Base-by-base conservation (phyloP, 2,888 invertebrate species). In the Pandemis corylana region DNA sequence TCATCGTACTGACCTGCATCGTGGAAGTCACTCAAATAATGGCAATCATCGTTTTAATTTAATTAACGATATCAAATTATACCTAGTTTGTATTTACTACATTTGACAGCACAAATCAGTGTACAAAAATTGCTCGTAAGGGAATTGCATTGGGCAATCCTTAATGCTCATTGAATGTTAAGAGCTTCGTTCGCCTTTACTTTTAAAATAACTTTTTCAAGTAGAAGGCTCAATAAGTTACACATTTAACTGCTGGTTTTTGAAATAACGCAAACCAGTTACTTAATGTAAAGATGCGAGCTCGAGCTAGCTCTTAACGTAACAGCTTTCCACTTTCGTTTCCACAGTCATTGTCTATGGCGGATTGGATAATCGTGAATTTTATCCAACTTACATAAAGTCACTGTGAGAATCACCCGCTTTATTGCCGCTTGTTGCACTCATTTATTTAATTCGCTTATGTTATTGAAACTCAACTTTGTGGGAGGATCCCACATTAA, bases 301-400 rank as follows among this genome's bases (percentile, higher is more conserved):
- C 65, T 62, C 62, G 66, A 62, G 75, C 69, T 64, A 65, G 68
- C 86, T 88, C 84, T 83, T 82, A 85, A 84, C 92, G 91, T 90
- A 92, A 92, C 85, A 85, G 85, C 90, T 91, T 91, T 92, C 90
- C 88, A 91, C 92, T 94, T 93, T 93, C 93, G 85, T 91, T 93
- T 90, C 89, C 90, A 89, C 88, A 87, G 85, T 90, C 91, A 93
- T 94, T 93, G 93, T 93, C 89, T 92, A 90, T 87, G 82, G 82
- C 79, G 82, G 87, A 90, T 93, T 94, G 93, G 88, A 92, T 93
- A 93, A 93, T 85, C 80, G 87, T 81, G 85, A 91, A 92, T 91
- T 90, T 90, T 90, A 83, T 79, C 83, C 82, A 82, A 83, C 86
- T 93, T 92, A 92, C 89, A 89, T 92, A 93, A 92, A 90, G 82